A percentile compares a stretch with the other conserved stretches of the same genome.
These are phyloP conservation scores for Phaethon lepturus DNA, from an alignment of 2,113 vertebrate species.

Conservation along the genomic window DNA sequence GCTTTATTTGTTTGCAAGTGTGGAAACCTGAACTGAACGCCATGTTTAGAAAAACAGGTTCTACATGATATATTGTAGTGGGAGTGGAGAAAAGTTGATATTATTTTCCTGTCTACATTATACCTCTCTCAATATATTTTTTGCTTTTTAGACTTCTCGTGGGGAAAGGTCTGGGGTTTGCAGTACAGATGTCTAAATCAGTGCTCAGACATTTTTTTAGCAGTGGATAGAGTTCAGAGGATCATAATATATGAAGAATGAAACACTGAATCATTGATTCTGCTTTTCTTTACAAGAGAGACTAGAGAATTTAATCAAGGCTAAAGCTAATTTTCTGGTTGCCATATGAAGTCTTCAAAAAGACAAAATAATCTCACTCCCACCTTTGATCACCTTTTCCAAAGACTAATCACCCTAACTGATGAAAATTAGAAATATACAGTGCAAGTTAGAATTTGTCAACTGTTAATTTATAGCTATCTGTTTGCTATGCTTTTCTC, in stretches of 20 bases:
- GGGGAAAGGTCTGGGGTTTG: background rate
- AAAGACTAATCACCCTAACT: background rate
- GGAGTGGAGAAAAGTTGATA: background rate
- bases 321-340: background rate
- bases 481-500: background rate
- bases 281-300: background rate
- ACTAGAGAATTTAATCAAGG: background rate
- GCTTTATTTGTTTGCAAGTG: background rate
- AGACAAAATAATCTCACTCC: background rate
- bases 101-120: background rate
- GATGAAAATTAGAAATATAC: background rate
- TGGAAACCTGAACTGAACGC: background rate
- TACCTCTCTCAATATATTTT: background rate
- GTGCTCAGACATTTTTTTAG: background rate
- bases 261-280: background rate
- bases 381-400: background rate
- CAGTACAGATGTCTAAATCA: background rate
- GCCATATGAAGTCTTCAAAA: background rate
- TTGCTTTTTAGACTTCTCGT: background rate
- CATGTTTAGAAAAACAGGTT: background rate
- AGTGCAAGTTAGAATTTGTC: background rate
- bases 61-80: background rate
- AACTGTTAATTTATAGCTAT: background rate
- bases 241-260: background rate
- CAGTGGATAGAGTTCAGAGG: background rate